Evolutionary conservation across 2,888 invertebrate genomes (phyloP).

Genomic region (Trissoscelio sp.): DNA sequence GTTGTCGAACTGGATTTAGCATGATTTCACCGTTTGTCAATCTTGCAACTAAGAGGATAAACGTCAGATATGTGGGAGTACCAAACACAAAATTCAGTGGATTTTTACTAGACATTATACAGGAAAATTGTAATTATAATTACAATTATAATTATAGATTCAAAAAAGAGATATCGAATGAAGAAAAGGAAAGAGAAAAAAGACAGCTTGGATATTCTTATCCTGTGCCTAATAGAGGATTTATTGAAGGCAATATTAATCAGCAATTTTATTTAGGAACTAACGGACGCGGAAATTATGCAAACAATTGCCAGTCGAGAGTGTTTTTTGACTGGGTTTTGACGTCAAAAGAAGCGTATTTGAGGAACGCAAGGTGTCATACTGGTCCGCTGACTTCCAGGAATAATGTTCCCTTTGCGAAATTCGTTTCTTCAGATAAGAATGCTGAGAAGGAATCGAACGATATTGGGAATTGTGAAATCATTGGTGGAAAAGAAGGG

Average conservation of each 20-base stretch:
- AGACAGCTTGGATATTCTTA: conserved; percentile 75
- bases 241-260: conserved; percentile 28
- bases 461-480: conserved; percentile 75
- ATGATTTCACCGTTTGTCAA: conserved; percentile 76
- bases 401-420: conserved; percentile 28
- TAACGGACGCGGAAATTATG: conserved; percentile 43
- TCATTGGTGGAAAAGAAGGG: conserved; percentile 79
- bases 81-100: conserved; percentile 83
- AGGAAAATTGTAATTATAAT: conserved; percentile 84
- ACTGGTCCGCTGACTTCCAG: background rate
- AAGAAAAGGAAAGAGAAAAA: conserved; percentile 43
- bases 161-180: conserved; percentile 65
- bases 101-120: conserved; percentile 85
- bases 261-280: conserved; percentile 26
- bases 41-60: conserved; percentile 80
- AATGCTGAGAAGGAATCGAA: background rate
- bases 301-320: conserved; percentile 72
- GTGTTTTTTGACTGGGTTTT: conserved; percentile 76
- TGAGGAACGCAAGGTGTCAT: conserved; percentile 72
- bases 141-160: conserved; percentile 65
- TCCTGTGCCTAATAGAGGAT: conserved; percentile 55
- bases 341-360: conserved; percentile 74
- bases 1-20: conserved; percentile 84
- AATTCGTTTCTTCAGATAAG: conserved; percentile 23
- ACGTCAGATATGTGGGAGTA: conserved; percentile 83